Base-by-base conservation (phyloP, 2,113 vertebrate species). In the Bucco capensis region DNA sequence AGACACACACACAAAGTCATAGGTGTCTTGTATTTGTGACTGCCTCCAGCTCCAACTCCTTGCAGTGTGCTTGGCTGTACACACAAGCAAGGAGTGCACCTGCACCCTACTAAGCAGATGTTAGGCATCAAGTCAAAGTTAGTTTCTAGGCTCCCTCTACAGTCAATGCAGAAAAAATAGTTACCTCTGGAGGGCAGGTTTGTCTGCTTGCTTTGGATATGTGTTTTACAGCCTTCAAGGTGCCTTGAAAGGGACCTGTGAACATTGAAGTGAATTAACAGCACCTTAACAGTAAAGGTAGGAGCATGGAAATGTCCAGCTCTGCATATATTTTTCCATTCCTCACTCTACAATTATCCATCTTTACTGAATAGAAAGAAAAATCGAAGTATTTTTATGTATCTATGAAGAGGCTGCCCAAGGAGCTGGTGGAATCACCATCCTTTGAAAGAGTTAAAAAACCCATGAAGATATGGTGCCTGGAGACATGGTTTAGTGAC, bases 91-190 rank as follows among this genome's bases (percentile, higher is more conserved):
- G 42, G 9, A 72, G 18, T 65, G 38, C 33, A 70, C 18, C 46
- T 90, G 47, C 8, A 47, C 66, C 28, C 81, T 40, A 14, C 44
- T n/a, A 9, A 21, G 18, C 23, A 11, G 19, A 10, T 33, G 42
- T 77, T 37, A 79, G 40, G 7, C 54, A 70, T 28, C 25, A 33
- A 46, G 44, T 23, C 57, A 90, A 94, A 90, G 44, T 51, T 40
- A 92, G 93, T 89, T 95, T 79, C 82, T 94, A 87, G 74, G 93
- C 95, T 95, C 93, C 94, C 93, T 87, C 94, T 96, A 92, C 87
- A 96, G 94, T 87, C 70, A 47, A 30, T 37, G 58, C 71, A 93
- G 78, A 82, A 89, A n/a, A 95, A 92, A 31, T 4, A 10, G 8
- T 72, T 92, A n/a, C 25, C 25, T 85, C 31, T 75, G 46, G 37